Evolutionary conservation across 2,888 invertebrate genomes (phyloP).

Genomic region (Cephus nigrinus): DNA sequence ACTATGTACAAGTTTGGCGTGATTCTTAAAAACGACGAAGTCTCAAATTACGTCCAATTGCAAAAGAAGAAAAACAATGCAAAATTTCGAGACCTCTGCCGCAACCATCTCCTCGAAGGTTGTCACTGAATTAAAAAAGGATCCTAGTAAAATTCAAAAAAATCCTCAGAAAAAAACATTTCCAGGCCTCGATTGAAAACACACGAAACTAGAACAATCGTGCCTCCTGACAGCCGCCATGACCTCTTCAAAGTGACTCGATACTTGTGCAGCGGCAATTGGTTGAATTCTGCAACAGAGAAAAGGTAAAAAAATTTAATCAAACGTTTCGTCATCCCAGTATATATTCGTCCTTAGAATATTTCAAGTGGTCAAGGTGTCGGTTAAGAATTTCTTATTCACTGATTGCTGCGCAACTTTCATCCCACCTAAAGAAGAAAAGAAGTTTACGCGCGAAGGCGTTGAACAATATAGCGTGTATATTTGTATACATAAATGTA

Average conservation of each 20-base stretch:
- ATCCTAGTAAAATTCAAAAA: not conserved
- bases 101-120: not conserved
- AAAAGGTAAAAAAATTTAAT: slow-evolving; percentile 21
- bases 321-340: not conserved
- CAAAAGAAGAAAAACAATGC: not conserved
- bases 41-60: not conserved
- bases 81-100: not conserved
- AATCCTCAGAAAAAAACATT: slow-evolving; percentile 42
- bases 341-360: not conserved
- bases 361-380: not conserved
- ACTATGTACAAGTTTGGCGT: slow-evolving; percentile 25
- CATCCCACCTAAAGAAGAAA: not conserved
- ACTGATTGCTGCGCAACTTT: not conserved
- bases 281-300: slow-evolving; percentile 71
- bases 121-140: not conserved
- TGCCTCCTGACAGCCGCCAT: slow-evolving; percentile 78
- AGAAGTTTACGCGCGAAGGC: not conserved
- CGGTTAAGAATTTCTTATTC: not conserved
- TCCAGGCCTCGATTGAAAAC: slow-evolving; percentile 62
- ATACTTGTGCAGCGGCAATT: slow-evolving; percentile 71
- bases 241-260: slow-evolving; percentile 78
- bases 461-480: not conserved
- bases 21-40: not conserved
- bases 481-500: not conserved
- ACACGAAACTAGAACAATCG: slow-evolving; percentile 76